Evolutionary conservation across 2,888 invertebrate genomes (phyloP), one percentile per base, ranked within the genome.

Genomic region (Ischnus inquisitorius): DNA sequence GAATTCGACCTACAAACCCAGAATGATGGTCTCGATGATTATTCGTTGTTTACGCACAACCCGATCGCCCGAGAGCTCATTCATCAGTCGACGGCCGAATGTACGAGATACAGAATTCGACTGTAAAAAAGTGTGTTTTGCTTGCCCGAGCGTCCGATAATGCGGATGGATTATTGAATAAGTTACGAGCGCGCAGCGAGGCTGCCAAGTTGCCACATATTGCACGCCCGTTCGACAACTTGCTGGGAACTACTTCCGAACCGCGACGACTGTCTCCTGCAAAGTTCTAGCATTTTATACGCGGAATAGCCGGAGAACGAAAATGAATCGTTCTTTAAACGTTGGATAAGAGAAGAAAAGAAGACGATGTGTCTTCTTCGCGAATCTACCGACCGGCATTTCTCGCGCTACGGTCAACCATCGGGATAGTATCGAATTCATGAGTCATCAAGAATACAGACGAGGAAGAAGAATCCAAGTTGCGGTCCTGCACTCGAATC

Each of bases 151-250:
- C 5, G 28, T 57, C 8, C 10, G 76, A 14, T 48, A 83, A 67
- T 1, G 76, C 72, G 46, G 76, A 83, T 76, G 71, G 60, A 76
- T 79, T 83, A 19, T 76, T 83, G 43, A 62, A 65, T 28, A 41
- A 65, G 48, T 77, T 76, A 8, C 79, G 79, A 41, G 51, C 43
- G 57, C 85, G 74, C 54, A 83, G 62, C 19, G 83, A 85, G 2
- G 83, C 79, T 10, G 86, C 83, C 69, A 84, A 84, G 82, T 84
- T 86, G 22, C 86, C 82, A 51, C 86, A 84, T 54, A 86, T 80
- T 14, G 82, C 83, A 46, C 77, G 83, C 28, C 85, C 82, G 43
- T 74, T 82, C 16, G 79, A 60, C 60, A 86, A 78, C 34, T 81
- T 85, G 80, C 67, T 80, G 14, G 82, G 60, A 64, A 48, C 67